These are phyloP conservation scores for Pluvianellus socialis DNA, from an alignment of 2,113 vertebrate genomes.

Conservation along the genomic window DNA sequence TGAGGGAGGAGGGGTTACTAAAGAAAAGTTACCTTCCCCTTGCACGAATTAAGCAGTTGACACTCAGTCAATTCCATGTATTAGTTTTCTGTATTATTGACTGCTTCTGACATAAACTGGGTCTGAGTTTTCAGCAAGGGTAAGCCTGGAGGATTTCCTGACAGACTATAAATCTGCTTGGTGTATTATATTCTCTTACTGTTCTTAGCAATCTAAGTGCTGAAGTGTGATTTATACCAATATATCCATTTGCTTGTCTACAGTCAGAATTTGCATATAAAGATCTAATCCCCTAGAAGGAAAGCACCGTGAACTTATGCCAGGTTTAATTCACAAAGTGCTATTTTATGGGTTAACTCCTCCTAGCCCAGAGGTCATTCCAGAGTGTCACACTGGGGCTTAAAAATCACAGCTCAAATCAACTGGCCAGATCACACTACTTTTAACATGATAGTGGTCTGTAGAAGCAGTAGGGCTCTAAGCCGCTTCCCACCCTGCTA, in stretches of 20 bases:
- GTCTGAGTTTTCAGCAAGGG: not conserved
- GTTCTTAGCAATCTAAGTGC: conserved; percentile 31
- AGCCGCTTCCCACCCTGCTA: not conserved
- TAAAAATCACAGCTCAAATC: not conserved
- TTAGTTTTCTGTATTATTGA: conserved; percentile 10
- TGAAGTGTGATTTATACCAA: conserved; percentile 43
- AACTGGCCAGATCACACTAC: not conserved
- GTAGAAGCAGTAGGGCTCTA: not conserved
- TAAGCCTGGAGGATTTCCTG: not conserved
- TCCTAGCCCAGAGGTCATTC: not conserved
- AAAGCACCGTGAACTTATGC: not conserved
- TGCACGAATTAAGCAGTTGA: not conserved
- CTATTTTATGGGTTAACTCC: not conserved
- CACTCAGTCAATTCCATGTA: not conserved
- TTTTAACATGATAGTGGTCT: not conserved
- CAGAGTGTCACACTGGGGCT: not conserved
- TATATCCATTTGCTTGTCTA: not conserved
- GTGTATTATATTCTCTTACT: conserved; percentile 41
- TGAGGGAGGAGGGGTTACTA: not conserved
- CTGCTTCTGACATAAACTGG: not conserved
- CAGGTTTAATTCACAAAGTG: not conserved
- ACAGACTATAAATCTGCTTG: conserved; percentile 29
- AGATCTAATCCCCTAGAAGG: not conserved
- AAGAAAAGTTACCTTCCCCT: not conserved
- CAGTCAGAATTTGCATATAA: conserved; percentile 23